These are phyloP conservation scores for Melipona quadrifasciata DNA, from an alignment of 1,140 invertebrate genomes.

Conservation along the genomic window DNA sequence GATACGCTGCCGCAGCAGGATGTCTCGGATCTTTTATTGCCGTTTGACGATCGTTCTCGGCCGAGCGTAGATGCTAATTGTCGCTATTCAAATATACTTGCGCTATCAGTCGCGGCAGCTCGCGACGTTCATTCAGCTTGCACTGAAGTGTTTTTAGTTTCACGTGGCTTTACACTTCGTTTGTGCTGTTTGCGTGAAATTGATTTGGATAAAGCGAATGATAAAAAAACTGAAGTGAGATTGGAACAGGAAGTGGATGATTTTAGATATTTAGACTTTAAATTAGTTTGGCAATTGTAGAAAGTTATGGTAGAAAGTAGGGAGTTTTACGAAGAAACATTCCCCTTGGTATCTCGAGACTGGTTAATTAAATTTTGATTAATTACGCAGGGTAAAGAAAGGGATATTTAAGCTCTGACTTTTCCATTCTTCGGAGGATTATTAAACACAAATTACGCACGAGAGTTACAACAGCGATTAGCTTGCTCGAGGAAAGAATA, in stretches of 20 bases:
- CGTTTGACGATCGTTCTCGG: slow-evolving; percentile 15
- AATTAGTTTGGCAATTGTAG: no score
- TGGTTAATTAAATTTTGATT: not conserved
- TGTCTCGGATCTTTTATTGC: slow-evolving; percentile 22
- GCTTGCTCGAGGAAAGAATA: not conserved
- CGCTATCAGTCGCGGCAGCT: not conserved
- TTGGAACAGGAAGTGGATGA: no score
- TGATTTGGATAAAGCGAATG: no score
- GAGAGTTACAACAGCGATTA: not conserved
- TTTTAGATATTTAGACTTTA: no score
- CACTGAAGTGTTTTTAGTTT: no score
- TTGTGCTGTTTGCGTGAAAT: no score
- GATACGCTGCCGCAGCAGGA: slow-evolving; percentile 29
- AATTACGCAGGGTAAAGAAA: not conserved
- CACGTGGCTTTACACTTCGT: no score
- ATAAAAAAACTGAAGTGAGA: no score
- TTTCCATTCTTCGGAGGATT: not conserved
- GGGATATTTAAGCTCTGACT: not conserved
- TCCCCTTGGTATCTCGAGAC: not conserved
- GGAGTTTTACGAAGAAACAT: not conserved
- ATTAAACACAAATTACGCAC: not conserved
- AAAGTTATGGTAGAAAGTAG: not conserved
- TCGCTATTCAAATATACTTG: not conserved
- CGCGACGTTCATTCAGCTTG: no score
- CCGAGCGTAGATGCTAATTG: slow-evolving; percentile 20